Base-by-base conservation (phyloP, 2,113 vertebrate species). In the Dunckerocampus dactyliophorus region DNA sequence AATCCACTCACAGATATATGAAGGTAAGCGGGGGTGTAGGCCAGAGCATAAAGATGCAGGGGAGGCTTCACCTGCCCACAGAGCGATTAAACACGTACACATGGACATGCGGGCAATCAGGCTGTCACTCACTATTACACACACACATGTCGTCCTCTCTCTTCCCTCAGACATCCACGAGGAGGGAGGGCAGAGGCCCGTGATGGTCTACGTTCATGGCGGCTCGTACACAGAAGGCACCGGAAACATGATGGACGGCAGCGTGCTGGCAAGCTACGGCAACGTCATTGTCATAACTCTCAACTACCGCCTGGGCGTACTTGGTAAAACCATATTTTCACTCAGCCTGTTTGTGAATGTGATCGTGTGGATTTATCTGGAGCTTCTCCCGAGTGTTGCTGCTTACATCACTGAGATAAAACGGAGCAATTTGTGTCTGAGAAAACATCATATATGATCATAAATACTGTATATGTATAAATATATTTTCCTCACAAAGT, bases 151-250 rank as follows among this genome's bases (percentile, higher is more conserved):
- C 0, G 22, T 11, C n/a, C 6, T 56, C 2, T 47, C 10, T 64
- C 4, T 71, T 67, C 24, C 28, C n/a, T 53, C 88, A 95, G 94
- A 97, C 81, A 92, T 94, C 73, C 94, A 95, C 53, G 94, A 97
- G 53, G 94, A 95, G 66, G 92, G 92, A 67, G 93, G 88, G 49
- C 93, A 92, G 85, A 93, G 94, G 72, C 95, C 95, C 0, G 95
- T 97, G 42, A 98, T 97, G 95, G 95, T 98, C 28, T 98, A 95
- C 14, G 94, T 97, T 75, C 95, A 98, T 1, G 95, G 95, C 1
- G 95, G 95, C 20, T 97, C 95, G 0, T 98, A 97, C 69, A 95
- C 95, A 81, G 95, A 97, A 61, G 95, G 95, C 9, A 97, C 95
- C 0, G 95, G 94, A 1, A 98, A 97, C 69, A 94, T 97, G 92